Percentiles rank a stretch among this genome's conserved stretches.
Conservation (phyloP, 2,797 vertebrate species). For the Anableps anableps region DNA sequence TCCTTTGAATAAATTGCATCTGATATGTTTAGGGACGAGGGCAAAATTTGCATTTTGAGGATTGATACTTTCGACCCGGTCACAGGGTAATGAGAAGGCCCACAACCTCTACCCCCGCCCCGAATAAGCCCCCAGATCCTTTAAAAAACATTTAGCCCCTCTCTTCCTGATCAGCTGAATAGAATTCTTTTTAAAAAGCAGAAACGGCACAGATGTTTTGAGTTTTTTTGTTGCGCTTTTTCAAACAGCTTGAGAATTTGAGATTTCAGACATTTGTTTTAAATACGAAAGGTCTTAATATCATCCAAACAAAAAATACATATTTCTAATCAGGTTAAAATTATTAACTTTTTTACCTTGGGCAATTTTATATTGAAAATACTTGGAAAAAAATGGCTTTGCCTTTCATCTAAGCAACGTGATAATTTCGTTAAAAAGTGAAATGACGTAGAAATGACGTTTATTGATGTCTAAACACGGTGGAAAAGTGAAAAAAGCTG, state of each 20-base stretch:
- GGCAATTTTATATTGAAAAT: not conserved
- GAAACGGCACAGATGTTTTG: constrained; percentile 65
- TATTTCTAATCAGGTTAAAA: not conserved
- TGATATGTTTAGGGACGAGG: constrained; percentile 81
- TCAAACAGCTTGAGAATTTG: not conserved
- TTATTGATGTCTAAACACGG: not conserved
- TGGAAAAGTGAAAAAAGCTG: not conserved
- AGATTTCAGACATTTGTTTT: not conserved
- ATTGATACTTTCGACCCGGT: constrained; percentile 82
- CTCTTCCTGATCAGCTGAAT: constrained; percentile 69
- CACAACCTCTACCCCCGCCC: constrained; percentile 57
- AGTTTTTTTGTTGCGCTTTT: no score
- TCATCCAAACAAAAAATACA: not conserved
- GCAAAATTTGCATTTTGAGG: constrained; percentile 81
- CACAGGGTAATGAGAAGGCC: constrained; percentile 78
- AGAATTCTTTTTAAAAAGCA: constrained; percentile 46
- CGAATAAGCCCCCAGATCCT: constrained; percentile 66
- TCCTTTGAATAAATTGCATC: constrained; percentile 86
- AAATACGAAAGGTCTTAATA: not conserved
- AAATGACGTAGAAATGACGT: not conserved
- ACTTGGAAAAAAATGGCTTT: not conserved
- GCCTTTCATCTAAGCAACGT: not conserved
- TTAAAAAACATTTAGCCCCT: constrained; percentile 80
- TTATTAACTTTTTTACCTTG: not conserved
- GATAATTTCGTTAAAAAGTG: not conserved